A percentile compares a stretch with the other conserved stretches of the same genome.
Conservation (phyloP, 2,113 vertebrate genomes). For the Clarias magur region DNA sequence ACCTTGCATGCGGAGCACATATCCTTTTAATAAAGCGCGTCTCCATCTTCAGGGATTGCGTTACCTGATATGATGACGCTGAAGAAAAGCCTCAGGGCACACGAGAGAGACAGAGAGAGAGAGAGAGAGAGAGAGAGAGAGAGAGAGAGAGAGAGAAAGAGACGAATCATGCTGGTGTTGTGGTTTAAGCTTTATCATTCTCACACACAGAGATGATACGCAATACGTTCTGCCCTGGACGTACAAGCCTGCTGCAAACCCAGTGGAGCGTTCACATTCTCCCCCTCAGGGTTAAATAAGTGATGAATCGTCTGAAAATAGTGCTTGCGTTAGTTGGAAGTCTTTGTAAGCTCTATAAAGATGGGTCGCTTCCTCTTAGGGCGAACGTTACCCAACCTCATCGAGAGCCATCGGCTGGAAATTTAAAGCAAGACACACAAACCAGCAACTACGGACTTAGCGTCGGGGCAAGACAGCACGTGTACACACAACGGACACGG, state of each 20-base stretch:
- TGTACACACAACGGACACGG: not conserved
- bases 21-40: constrained; percentile 28
- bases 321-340: constrained; percentile 29
- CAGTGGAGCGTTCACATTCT: constrained; percentile 32
- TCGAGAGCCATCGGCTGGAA: not conserved
- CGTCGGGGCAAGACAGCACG: not conserved
- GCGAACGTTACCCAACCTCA: not conserved
- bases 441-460: not conserved
- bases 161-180: not conserved
- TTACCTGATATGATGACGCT: constrained; percentile 39
- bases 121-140: not conserved
- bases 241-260: not conserved
- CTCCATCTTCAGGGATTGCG: constrained; percentile 26
- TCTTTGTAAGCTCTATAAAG: not conserved
- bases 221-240: constrained; percentile 12
- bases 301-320: constrained; percentile 44
- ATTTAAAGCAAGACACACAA: not conserved
- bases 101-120: constrained; percentile 1
- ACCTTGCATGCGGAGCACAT: not conserved
- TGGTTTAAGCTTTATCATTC: constrained; percentile 28
- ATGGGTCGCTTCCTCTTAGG: not conserved
- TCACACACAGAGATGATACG: not conserved
- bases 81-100: constrained; percentile 19
- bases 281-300: constrained; percentile 40
- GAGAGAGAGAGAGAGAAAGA: constrained; percentile 1